phyloP scores from a whole-genome alignment of 2,888 invertebrate genomes.

The Andrena camellia region DNA sequence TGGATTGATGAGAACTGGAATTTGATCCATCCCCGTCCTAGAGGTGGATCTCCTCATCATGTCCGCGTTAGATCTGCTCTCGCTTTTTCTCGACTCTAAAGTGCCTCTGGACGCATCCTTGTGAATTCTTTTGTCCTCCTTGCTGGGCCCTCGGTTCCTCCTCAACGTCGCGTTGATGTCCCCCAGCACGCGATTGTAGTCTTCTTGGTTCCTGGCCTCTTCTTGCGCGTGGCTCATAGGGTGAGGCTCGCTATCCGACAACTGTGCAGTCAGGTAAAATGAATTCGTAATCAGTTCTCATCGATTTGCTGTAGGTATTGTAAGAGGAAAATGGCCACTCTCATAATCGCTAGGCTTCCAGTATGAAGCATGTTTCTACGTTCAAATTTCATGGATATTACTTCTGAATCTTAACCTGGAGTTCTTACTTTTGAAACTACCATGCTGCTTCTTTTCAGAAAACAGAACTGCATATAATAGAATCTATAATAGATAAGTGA shows the following conservation, averaged over 20 bases:
- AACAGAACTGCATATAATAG: no score
- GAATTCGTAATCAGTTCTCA: neutral
- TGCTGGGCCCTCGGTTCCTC: constrained; percentile 68
- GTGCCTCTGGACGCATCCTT: constrained; percentile 73
- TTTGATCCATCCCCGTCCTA: constrained; percentile 66
- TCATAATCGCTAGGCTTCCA: no score
- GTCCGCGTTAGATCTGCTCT: constrained; percentile 69
- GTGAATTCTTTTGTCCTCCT: constrained; percentile 71
- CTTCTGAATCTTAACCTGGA: no score
- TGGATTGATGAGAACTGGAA: constrained; percentile 29
- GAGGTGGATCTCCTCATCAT: constrained; percentile 68
- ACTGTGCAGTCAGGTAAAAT: constrained; percentile 1
- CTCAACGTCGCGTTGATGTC: constrained; percentile 76
- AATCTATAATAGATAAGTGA: no score
- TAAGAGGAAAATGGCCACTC: no score
- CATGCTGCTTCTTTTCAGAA: no score
- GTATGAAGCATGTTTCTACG: no score
- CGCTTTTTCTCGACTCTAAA: constrained; percentile 72
- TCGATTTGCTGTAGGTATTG: no score
- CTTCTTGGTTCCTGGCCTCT: constrained; percentile 71
- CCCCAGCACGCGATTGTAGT: constrained; percentile 77
- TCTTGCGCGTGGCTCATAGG: constrained; percentile 28
- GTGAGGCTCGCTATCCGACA: constrained; percentile 41
- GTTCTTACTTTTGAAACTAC: no score
- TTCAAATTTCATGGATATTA: no score